Percentiles rank a stretch among this genome's conserved stretches.
phyloP scores from a whole-genome alignment of 2,797 vertebrate genomes.

The Halcyon badia region DNA sequence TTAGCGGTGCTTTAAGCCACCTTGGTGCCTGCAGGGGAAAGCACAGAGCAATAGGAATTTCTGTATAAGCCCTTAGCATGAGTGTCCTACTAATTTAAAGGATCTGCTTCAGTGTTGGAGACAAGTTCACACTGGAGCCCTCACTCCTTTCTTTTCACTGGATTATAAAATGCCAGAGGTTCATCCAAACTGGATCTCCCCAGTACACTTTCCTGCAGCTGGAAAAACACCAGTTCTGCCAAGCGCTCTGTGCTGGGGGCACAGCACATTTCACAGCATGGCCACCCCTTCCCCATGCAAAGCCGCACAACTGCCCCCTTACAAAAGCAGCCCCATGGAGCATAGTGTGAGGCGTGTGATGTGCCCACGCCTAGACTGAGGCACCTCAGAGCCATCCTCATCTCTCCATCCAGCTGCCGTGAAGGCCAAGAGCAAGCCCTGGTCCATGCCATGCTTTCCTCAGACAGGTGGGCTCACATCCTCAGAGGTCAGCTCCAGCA shows the following conservation, averaged over 20 bases:
- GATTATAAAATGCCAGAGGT: background rate
- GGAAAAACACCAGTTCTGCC: background rate
- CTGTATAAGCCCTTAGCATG: background rate
- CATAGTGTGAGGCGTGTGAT: rapidly evolving
- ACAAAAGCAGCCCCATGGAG: background rate
- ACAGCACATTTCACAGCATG: rapidly evolving
- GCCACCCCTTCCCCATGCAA: background rate
- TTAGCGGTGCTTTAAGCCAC: background rate
- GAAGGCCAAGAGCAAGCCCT: background rate
- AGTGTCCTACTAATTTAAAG: background rate
- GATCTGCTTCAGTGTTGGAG: background rate
- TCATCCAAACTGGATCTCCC: background rate
- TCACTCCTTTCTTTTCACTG: background rate
- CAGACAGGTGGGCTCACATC: rapidly evolving
- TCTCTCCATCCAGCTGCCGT: background rate
- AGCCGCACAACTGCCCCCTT: background rate
- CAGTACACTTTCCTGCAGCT: background rate
- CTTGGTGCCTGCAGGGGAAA: background rate
- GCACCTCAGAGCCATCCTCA: background rate
- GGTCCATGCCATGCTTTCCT: rapidly evolving
- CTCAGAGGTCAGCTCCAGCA: background rate
- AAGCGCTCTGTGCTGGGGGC: rapidly evolving
- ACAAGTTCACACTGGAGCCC: background rate
- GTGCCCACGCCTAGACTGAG: background rate
- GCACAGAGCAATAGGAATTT: background rate